Evolutionary conservation across 2,113 vertebrate genomes (phyloP), one percentile per base, ranked within the genome.

Genomic region (Suricata suricatta): DNA sequence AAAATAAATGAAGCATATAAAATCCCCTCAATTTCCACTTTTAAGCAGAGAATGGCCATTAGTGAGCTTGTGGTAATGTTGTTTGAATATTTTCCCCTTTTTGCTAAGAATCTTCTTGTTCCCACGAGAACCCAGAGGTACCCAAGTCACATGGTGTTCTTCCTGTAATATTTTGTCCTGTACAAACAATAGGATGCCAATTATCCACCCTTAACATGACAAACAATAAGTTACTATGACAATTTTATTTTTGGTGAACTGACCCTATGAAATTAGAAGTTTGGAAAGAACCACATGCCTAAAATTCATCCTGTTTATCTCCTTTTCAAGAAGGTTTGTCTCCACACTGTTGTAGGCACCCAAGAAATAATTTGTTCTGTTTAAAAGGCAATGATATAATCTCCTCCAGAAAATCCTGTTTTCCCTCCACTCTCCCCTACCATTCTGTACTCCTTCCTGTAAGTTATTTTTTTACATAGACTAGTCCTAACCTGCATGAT

Each of bases 121-220:
- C 97, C 97, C 98, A 98, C 57, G 96, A 97, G 95, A 98, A 98
- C 86, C 19, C 72, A 95, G 96, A 96, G 95, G 91, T 81, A 88
- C 93, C 93, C 95, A 96, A 95, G 93, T 97, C 97, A 95, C 95
- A 47, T 93, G 93, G 17, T 68, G 41, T 79, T 94, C 79, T 98
- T 97, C 96, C 98, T 97, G 96, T 97, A 94, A 95, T 97, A 97
- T 85, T 97, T 97, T 93, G 85, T 95, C 86, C 96, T 89, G 91
- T 35, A 88, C 81, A 97, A 98, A 98, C 95, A 97, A 97, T 96
- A 90, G 85, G 81, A 97, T 95, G 93, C 91, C 95, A 96, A 85
- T 95, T 95, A 94, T 54, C 90, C 76, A 94, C 88, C 47, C 57
- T 81, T 88, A 63, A 81, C 71, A 96, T 82, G 91, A 97, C 66